These are phyloP conservation scores for Campoplex capitator DNA, from an alignment of 2,888 invertebrate genomes.

Conservation along the genomic window DNA sequence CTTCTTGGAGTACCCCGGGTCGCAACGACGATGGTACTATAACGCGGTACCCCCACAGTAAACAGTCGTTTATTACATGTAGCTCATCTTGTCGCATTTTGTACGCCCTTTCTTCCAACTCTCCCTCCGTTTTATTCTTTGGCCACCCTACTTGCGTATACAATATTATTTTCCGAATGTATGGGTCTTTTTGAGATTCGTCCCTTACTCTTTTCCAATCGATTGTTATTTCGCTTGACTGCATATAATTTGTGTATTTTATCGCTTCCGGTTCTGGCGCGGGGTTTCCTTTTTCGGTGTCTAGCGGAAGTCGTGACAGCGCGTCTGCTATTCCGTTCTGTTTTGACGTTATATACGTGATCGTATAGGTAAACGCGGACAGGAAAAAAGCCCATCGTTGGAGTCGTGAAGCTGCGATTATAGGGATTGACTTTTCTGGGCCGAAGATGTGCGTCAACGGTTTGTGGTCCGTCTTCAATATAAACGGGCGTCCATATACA, in stretches of 20 bases:
- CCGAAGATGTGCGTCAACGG: slow-evolving; percentile 48
- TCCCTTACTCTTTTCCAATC: slow-evolving; percentile 24
- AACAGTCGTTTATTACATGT: slow-evolving; percentile 44
- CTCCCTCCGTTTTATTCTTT: slow-evolving; percentile 10
- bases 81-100: slow-evolving; percentile 4
- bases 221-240: background rate
- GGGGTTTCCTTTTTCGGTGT: slow-evolving; percentile 41
- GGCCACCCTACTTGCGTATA: slow-evolving; percentile 54
- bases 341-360: slow-evolving; percentile 31
- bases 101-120: slow-evolving; percentile 7
- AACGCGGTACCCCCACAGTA: slow-evolving; percentile 61
- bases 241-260: slow-evolving; percentile 26
- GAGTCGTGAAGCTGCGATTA: slow-evolving; percentile 43
- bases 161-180: slow-evolving; percentile 32
- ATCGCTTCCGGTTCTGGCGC: slow-evolving; percentile 33
- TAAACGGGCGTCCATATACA: slow-evolving; percentile 30
- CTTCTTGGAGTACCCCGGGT: slow-evolving; percentile 22
- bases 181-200: slow-evolving; percentile 22
- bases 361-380: background rate
- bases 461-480: slow-evolving; percentile 56
- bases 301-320: slow-evolving; percentile 41
- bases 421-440: slow-evolving; percentile 24
- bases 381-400: slow-evolving; percentile 46
- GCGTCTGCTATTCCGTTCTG: slow-evolving; percentile 34
- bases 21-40: slow-evolving; percentile 40